These are phyloP conservation scores for Orgyia antiqua DNA, from an alignment of 2,888 invertebrate genomes.

Conservation along the genomic window DNA sequence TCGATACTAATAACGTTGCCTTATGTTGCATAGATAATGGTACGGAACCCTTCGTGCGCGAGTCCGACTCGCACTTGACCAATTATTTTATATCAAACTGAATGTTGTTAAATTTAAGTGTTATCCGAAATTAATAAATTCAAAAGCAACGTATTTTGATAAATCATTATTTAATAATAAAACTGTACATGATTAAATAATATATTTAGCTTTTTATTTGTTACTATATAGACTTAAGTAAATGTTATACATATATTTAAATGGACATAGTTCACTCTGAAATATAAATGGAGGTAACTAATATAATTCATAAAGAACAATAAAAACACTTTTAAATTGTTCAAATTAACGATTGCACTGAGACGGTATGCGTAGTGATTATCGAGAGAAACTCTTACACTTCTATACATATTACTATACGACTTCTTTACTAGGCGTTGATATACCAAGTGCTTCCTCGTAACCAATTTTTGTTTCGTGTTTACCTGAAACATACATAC, in stretches of 20 bases:
- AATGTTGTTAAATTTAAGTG: no score
- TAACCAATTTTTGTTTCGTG: constrained; percentile 85
- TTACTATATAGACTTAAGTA: constrained; percentile 49
- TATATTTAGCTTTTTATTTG: constrained; percentile 51
- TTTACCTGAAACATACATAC: constrained; percentile 60
- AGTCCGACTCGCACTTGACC: no score
- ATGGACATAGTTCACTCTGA: constrained; percentile 64
- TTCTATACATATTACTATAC: constrained; percentile 56
- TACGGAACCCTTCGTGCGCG: no score
- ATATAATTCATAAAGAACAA: constrained; percentile 42
- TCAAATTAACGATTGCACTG: constrained; percentile 71
- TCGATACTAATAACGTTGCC: no score
- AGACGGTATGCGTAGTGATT: constrained; percentile 46
- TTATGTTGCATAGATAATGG: no score
- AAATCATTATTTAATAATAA: constrained; percentile 59
- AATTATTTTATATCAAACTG: no score
- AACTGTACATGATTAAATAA: constrained; percentile 68
- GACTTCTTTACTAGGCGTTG: constrained; percentile 93
- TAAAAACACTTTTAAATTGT: constrained; percentile 55
- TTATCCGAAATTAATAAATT: no score
- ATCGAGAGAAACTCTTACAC: constrained; percentile 35
- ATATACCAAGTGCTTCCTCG: constrained; percentile 94
- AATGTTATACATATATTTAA: constrained; percentile 54
- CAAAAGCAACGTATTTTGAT: constrained; percentile 24
- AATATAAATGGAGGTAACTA: constrained; percentile 52